Evolutionary conservation across 2,888 invertebrate species (phyloP), one percentile per base, ranked within the genome.

Genomic region (Tanypteryx hageni): DNA sequence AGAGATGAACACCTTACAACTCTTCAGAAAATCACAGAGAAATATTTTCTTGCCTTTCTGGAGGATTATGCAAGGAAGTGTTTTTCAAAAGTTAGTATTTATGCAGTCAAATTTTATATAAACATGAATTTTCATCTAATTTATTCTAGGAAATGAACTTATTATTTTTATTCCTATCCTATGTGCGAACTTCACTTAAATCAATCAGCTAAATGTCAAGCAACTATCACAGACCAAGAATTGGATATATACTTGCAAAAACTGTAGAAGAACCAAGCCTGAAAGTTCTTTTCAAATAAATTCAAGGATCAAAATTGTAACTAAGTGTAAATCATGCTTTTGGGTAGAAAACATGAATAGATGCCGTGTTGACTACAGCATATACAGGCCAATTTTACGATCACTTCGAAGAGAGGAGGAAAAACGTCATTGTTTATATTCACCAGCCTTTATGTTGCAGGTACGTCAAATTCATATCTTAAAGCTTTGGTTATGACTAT

Each of bases 321-420:
- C 31, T 89, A 44, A 31, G 44, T 89, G 89, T 44, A 89, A 89
- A 64, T 89, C 64, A 64, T 89, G 89, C 22, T 89, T 89, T 64
- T 89, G 64, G 64, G 44, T 59, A 44, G 89, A 64, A 64, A 89
- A 89, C 27, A 89, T 89, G 89, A 89, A 64, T 14, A 27, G 44
- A n/a, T 22, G 18, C 14, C 64, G 44, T n/a, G 68, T 89, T 64
- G 89, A 89, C 44, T 89, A 89, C 16, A 44, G 44, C 64, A 44
- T 89, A 44, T 89, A 89, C 64, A 61, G n/a, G 9, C 64, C 31
- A 64, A 89, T 89, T 27, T 44, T 89, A 44, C 44, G 5, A 27
- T 89, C 89, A 18, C 61, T 89, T 89, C 89, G n/a, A 68, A 89
- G 89, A 44, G 89, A 89, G 64, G 89, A 89, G n/a, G 89, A 89